Conservation (phyloP, 2,888 invertebrate genomes). For the Liopterus haemorrhoidalis region DNA sequence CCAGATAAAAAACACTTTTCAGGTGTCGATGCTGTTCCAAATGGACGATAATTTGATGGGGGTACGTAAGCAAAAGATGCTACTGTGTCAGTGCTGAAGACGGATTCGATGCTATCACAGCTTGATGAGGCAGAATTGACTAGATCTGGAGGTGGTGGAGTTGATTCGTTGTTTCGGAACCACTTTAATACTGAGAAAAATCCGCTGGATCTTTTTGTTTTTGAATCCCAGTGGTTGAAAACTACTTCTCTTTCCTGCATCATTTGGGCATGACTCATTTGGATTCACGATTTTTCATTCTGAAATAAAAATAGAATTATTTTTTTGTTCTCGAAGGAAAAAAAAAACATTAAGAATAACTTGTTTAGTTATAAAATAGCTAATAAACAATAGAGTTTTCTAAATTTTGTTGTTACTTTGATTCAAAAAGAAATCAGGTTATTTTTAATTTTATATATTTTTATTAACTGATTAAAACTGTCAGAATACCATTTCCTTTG, state of each 20-base stretch:
- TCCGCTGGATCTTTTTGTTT: constrained; percentile 45
- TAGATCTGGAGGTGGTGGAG: constrained; percentile 30
- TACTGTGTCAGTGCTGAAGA: constrained; percentile 65
- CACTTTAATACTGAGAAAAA: constrained; percentile 64
- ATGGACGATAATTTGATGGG: constrained; percentile 50
- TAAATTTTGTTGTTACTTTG: too few relatives aligned
- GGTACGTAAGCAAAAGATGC: constrained; percentile 65
- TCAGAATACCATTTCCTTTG: too few relatives aligned
- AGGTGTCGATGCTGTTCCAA: constrained; percentile 41
- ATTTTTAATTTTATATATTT: too few relatives aligned
- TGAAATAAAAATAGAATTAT: too few relatives aligned
- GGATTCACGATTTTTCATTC: too few relatives aligned
- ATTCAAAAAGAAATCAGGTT: too few relatives aligned
- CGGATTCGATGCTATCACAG: constrained; percentile 59
- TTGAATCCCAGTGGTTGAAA: constrained; percentile 50
- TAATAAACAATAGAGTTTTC: too few relatives aligned
- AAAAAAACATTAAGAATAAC: too few relatives aligned
- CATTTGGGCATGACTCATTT: constrained; percentile 21
- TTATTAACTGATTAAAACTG: too few relatives aligned
- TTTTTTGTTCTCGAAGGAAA: too few relatives aligned
- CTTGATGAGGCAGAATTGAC: constrained; percentile 46
- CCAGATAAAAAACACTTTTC: constrained; percentile 48
- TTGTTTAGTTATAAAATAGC: too few relatives aligned
- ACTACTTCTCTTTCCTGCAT: constrained; percentile 42
- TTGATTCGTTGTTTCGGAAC: constrained; percentile 45